A percentile compares a stretch with the other conserved stretches of the same genome.
Evolutionary conservation across 2,888 invertebrate genomes (phyloP).

Genomic region (Cephonodes hylas): DNA sequence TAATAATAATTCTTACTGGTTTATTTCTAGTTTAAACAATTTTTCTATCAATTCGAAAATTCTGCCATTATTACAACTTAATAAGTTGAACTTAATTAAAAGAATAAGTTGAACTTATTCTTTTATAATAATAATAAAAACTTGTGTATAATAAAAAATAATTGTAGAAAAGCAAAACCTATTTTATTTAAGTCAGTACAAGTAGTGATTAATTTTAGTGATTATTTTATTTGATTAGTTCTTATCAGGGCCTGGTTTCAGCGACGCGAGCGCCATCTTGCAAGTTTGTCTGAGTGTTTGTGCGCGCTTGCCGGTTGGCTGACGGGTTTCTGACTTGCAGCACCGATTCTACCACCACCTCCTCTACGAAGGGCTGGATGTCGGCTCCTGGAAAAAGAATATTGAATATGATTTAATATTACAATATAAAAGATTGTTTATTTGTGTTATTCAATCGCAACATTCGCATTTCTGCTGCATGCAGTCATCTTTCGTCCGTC

Average conservation of each 20-base stretch:
- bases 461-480: too few relatives aligned
- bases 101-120: too few relatives aligned
- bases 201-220: neutral
- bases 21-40: too few relatives aligned
- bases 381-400: slow-evolving; percentile 50
- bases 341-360: slow-evolving; percentile 71
- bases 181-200: neutral
- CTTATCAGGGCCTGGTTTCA: slow-evolving; percentile 40
- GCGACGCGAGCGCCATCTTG: slow-evolving; percentile 61
- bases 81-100: too few relatives aligned
- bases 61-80: too few relatives aligned
- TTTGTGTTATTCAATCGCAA: too few relatives aligned
- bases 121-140: too few relatives aligned
- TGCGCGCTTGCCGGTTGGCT: slow-evolving; percentile 53
- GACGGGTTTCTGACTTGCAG: slow-evolving; percentile 62
- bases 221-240: neutral
- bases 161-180: neutral
- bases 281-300: slow-evolving; percentile 53
- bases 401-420: neutral
- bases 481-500: too few relatives aligned
- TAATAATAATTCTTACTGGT: too few relatives aligned
- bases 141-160: too few relatives aligned
- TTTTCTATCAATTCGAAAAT: too few relatives aligned
- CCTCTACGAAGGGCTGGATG: slow-evolving; percentile 63
- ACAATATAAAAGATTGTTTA: too few relatives aligned